Base-by-base conservation (phyloP, 2,797 vertebrate genomes). In the Melanotaenia boesemani region DNA sequence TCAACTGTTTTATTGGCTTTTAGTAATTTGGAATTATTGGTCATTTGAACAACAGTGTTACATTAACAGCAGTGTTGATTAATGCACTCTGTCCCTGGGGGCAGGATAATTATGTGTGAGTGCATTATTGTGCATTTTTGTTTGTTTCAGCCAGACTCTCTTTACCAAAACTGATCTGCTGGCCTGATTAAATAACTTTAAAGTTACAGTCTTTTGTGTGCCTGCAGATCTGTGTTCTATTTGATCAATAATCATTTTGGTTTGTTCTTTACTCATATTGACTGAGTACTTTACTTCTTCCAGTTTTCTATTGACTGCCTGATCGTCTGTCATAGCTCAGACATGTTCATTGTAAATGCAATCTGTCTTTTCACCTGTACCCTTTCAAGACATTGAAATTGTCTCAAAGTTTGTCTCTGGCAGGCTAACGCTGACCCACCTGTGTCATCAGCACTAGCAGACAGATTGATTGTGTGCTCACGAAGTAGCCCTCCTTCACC, bases 401-500 rank as follows among this genome's bases (percentile, higher is more conserved):
- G 74, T 80, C 65, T 59, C 30, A 15, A 64, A 30, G 67, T 65
- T 68, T 77, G 75, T 83, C 34, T 76, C 55, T 79, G 73, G 76
- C 65, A 76, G 67, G 8, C 41, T 73, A 70, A 84, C 72, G 79
- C 83, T 84, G 75, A 80, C 84, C 68, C 59, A 84, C 80, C 48
- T 60, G 32, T 56, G 46, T 56, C 37, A 72, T 76, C 44, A 52
- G 63, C 70, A 79, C 82, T 74, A 80, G 69, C 15, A 58, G 81
- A 84, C 85, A 79, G 86, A 89, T 76, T 90, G 80, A 82, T 80
- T 36, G 69, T 58, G 59, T 73, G 73, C 80, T 81, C 80, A 52
- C 54, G 1, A 74, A 69, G 76, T 34, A 87, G 57, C 41, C 32
- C 79, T 83, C 78, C 77, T 76, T 88, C 80, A 80, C 82, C 64